Evolutionary conservation across 2,797 vertebrate species (phyloP), one percentile per base, ranked within the genome.

Genomic region (Lagocephalus sceleratus): DNA sequence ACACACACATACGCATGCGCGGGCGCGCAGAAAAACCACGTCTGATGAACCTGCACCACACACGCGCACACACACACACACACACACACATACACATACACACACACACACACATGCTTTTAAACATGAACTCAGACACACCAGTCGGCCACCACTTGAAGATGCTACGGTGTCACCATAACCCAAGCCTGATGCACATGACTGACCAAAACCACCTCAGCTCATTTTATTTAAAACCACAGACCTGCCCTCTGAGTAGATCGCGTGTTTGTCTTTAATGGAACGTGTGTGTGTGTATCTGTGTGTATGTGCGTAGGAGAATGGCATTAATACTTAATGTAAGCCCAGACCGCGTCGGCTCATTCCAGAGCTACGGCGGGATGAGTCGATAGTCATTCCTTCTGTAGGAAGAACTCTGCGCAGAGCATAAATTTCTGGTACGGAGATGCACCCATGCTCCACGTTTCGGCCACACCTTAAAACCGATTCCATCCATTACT

Each of bases 311-410:
- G 57, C 46, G 41, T 63, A 19, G 9, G 49, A 64, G 75, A 71
- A 71, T 59, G 66, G 57, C 66, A 75, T 87, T 79, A 65, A 72
- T 81, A 76, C 67, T 77, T 77, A 71, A 79, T 64, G 79, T 84
- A 71, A 84, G 79, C 78, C 83, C 85, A 85, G 80, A 73, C 81
- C 44, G 72, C 75, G 78, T 81, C 84, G 77, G 84, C 80, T 80
- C 59, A 76, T 82, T 83, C 76, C 72, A 74, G 76, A 71, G 65
- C 70, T 78, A 73, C 78, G 57, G 79, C 63, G 76, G 64, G 75
- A 73, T 16, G 7, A 78, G 82, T 83, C 75, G 16, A 78, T 82
- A 79, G 64, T 68, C 64, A 59, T 82, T 85, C 66, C 70, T 81
- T 76, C 69, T 55, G 46, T 41, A 16, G 15, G 16, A 17, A 41